phyloP scores from a whole-genome alignment of 2,113 vertebrate species.

The Thinocorus orbignyianus region DNA sequence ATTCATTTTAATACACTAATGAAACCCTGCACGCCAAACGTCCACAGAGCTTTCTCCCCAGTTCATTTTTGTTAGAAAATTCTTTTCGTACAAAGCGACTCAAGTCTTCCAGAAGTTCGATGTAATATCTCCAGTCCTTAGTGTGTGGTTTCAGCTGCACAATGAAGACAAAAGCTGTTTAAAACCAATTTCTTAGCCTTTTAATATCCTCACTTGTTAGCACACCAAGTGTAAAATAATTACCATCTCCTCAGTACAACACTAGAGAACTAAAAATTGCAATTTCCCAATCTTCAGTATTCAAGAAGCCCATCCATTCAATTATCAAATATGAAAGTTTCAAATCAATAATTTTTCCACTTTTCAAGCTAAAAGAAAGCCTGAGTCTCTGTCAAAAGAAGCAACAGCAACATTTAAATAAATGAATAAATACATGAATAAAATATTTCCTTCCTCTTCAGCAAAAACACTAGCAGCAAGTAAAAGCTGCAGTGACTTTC shows the following conservation, averaged over 20 bases:
- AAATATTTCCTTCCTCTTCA: constrained; percentile 32
- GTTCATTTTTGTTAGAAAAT: background rate
- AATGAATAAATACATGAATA: background rate
- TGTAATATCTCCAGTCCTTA: background rate
- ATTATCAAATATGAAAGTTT: background rate
- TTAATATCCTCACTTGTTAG: background rate
- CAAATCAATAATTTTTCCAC: background rate
- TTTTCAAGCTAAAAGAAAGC: background rate
- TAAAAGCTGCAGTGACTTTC: background rate
- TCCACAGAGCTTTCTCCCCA: background rate
- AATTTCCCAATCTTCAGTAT: background rate
- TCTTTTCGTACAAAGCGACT: background rate
- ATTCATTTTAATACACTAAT: background rate
- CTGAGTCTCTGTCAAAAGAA: too few species aligned
- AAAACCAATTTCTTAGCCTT: background rate
- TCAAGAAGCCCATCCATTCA: background rate
- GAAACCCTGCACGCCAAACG: background rate
- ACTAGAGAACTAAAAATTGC: background rate
- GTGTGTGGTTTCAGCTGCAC: background rate
- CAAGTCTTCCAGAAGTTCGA: background rate
- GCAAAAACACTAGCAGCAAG: constrained; percentile 4
- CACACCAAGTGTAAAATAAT: too few species aligned
- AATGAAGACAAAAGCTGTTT: background rate
- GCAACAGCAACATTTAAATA: background rate
- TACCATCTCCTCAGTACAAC: background rate